These are phyloP conservation scores for Astur gentilis DNA, from an alignment of 2,113 vertebrate genomes.

Conservation along the genomic window DNA sequence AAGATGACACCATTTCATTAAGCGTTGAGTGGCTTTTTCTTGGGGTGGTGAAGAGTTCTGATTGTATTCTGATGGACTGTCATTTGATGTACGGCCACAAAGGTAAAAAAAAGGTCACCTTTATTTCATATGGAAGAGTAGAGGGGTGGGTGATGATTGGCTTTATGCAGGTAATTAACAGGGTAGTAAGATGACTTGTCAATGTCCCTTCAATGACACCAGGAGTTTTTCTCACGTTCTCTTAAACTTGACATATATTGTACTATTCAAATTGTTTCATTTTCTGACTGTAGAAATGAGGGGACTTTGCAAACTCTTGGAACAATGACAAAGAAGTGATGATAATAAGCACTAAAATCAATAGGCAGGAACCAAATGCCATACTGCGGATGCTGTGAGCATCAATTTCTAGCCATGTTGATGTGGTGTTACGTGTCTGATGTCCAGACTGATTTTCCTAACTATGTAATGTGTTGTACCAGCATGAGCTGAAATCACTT, in stretches of 20 bases:
- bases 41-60: not conserved
- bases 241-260: not conserved
- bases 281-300: not conserved
- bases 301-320: not conserved
- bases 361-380: not conserved
- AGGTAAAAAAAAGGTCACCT: not conserved
- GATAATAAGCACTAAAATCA: not conserved
- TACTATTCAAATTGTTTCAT: not conserved
- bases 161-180: not conserved
- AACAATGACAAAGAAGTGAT: not conserved
- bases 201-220: not conserved
- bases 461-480: not conserved
- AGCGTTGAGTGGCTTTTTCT: not conserved
- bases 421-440: not conserved
- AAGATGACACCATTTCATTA: not conserved
- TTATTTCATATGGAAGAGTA: not conserved
- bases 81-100: not conserved
- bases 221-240: not conserved
- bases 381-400: not conserved
- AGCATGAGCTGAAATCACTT: not conserved
- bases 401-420: not conserved
- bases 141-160: not conserved
- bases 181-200: not conserved
- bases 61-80: not conserved
- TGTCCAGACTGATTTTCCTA: not conserved